These are phyloP conservation scores for Battus philenor DNA, from an alignment of 1,140 invertebrate genomes.

Conservation along the genomic window DNA sequence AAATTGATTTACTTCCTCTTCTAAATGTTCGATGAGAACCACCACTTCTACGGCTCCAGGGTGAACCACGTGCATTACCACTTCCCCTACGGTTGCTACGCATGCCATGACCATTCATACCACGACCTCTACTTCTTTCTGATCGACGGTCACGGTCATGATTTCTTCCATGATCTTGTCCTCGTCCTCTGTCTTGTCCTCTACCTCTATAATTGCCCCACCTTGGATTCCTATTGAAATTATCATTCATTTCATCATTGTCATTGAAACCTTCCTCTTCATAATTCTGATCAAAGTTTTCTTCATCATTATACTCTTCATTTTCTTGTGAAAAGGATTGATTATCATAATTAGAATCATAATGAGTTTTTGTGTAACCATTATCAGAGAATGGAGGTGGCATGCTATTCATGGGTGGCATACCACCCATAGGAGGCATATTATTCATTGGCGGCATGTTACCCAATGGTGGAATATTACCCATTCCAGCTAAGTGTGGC, in stretches of 20 bases:
- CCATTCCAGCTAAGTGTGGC: conserved; percentile 31
- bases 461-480: conserved; percentile 34
- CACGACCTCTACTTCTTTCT: conserved; percentile 38
- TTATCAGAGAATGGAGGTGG: conserved; percentile 48
- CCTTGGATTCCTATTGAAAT: conserved; percentile 46
- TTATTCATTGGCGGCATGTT: conserved; percentile 40
- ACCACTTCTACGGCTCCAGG: conserved; percentile 42
- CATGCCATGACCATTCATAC: conserved; percentile 48
- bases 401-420: conserved; percentile 29
- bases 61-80: conserved; percentile 34
- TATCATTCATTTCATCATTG: conserved; percentile 45
- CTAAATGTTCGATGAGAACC: conserved; percentile 50
- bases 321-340: conserved; percentile 40
- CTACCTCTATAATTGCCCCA: conserved; percentile 45
- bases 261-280: conserved; percentile 51
- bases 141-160: conserved; percentile 32
- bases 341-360: conserved; percentile 46
- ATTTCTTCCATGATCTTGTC: conserved; percentile 34
- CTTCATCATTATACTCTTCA: conserved; percentile 40
- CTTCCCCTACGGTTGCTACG: conserved; percentile 41
- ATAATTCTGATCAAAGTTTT: conserved; percentile 53
- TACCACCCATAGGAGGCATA: conserved; percentile 38
- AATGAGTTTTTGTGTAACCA: conserved; percentile 57
- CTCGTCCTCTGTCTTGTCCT: conserved; percentile 40
- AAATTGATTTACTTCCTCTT: conserved; percentile 52